These are phyloP conservation scores for Drosophila sordidula DNA, from an alignment of 2,888 invertebrate genomes.

Conservation along the genomic window DNA sequence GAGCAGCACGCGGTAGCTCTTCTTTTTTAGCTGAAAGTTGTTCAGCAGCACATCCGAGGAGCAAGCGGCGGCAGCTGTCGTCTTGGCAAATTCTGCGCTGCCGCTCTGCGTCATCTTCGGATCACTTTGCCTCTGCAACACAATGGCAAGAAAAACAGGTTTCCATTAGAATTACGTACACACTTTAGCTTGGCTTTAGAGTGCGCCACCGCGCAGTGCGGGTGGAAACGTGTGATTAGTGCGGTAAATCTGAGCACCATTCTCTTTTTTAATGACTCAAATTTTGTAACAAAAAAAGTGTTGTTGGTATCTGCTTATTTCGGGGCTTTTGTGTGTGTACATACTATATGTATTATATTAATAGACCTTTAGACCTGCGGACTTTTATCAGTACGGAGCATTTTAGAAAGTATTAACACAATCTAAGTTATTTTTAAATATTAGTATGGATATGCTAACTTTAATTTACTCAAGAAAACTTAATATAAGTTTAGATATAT, in stretches of 20 bases:
- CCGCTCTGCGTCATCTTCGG: slow-evolving; percentile 69
- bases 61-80: slow-evolving; percentile 30
- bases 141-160: slow-evolving; percentile 63
- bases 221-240: slow-evolving; percentile 3
- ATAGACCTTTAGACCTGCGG: slow-evolving; percentile 1
- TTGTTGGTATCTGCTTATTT: neutral
- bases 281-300: neutral
- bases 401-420: neutral
- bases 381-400: neutral
- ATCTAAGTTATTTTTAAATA: neutral
- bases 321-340: neutral
- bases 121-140: slow-evolving; percentile 46
- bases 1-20: slow-evolving; percentile 88
- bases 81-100: slow-evolving; percentile 41
- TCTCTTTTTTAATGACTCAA: slow-evolving; percentile 36
- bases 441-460: neutral
- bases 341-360: neutral
- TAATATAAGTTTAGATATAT: neutral
- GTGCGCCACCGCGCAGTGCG: neutral
- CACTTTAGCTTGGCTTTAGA: slow-evolving; percentile 5
- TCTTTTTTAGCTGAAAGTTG: slow-evolving; percentile 88
- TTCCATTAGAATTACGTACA: slow-evolving; percentile 62
- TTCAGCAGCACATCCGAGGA: slow-evolving; percentile 84
- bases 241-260: slow-evolving; percentile 49
- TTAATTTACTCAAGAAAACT: neutral